Conservation (phyloP, 92 coral and sea anemone genomes). For the Chrysogorgia sp. region DNA sequence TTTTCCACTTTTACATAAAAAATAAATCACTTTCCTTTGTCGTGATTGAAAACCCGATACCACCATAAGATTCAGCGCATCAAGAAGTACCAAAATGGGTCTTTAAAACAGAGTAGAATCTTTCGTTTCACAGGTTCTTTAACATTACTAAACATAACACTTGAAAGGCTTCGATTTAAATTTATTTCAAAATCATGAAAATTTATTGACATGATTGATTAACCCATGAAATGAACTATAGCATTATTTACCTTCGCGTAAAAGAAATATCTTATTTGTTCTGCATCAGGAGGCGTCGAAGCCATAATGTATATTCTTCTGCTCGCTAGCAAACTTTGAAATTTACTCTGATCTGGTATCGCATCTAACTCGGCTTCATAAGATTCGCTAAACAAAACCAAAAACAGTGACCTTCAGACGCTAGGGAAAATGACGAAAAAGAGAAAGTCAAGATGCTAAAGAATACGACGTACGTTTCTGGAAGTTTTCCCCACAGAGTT, state of each 20-base stretch:
- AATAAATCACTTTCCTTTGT: no score
- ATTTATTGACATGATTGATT: no score
- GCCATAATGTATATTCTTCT: conserved; percentile 79
- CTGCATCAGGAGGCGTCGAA: conserved; percentile 70
- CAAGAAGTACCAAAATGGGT: no score
- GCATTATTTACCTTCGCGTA: conserved; percentile 72
- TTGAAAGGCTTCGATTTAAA: no score
- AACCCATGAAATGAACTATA: background rate
- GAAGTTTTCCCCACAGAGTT: conserved; percentile 77
- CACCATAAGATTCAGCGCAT: no score
- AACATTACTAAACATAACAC: no score
- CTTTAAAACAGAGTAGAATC: no score
- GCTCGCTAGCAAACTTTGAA: conserved; percentile 61
- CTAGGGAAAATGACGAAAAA: background rate
- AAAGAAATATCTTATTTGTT: conserved; percentile 79
- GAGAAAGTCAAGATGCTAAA: background rate
- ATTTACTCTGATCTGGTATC: conserved; percentile 69
- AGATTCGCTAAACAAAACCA: conserved; percentile 54
- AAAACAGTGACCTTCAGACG: background rate
- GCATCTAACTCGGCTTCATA: conserved; percentile 59
- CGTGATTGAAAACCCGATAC: no score
- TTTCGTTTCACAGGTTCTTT: background rate
- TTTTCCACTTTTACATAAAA: no score
- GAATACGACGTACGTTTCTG: conserved; percentile 60
- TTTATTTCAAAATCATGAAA: no score